Evolutionary conservation across 2,113 vertebrate genomes (phyloP), one percentile per base, ranked within the genome.

Genomic region (Cebidichthys violaceus): DNA sequence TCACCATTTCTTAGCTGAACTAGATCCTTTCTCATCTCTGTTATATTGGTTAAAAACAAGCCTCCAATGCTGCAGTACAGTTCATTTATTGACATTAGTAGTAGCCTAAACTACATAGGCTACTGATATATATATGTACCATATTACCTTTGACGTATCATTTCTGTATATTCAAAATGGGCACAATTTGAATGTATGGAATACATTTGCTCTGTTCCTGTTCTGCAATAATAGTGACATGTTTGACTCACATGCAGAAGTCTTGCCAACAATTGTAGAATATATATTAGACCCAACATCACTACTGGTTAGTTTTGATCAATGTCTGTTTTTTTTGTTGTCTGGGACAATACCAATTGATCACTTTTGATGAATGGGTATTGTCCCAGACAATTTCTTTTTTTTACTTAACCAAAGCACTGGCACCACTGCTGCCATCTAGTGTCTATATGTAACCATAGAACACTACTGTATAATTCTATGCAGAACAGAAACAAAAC

Each of bases 351-450:
- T 41, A 41, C 13, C 41, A 3, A 43, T 43, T 43, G 10, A 43
- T 43, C 41, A 64, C 29, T 47, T 55, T 52, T 73, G 47, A 18
- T 74, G 1, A 71, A 22, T 31, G 7, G 65, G 15, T 62, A 60
- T 54, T 70, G 9, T 60, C 50, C 6, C 6, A 79, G 39, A 70
- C 37, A 27, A 54, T n/a, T n/a, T n/a, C n/a, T n/a, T n/a, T n/a
- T n/a, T n/a, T n/a, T n/a, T n/a, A 70, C 27, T 37, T n/a, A 70
- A 35, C 2, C 37, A 50, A 74, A 55, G 15, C 35, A 20, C 18
- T 52, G 73, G n/a, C 57, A 47, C 41, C 27, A 59, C 17, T 91
- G 77, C 89, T 88, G 87, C 90, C 91, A 85, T 84, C 91, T 92
- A 91, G 87, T 88, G 91, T 54, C 35, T 41, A 77, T 11, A 41